Conservation (phyloP, 2,888 invertebrate genomes). For the Macrostomum cliftonense region DNA sequence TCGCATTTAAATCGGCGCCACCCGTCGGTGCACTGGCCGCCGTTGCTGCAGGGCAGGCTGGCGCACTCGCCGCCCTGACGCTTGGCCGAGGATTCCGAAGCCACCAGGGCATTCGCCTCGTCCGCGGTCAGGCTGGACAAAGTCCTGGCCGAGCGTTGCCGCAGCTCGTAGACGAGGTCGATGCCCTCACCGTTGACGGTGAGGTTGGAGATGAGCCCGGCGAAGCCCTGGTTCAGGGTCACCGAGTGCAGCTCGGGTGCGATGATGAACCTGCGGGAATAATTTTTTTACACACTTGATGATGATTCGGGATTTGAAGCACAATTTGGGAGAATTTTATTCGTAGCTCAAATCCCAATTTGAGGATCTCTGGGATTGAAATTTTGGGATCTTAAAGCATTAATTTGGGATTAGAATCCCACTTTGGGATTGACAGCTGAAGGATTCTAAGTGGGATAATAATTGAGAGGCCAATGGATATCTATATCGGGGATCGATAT, state of each 20-base stretch:
- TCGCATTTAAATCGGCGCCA: conserved; percentile 88
- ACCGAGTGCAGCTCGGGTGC: conserved; percentile 77
- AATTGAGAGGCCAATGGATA: no score
- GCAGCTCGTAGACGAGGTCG: conserved; percentile 59
- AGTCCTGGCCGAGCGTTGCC: conserved; percentile 48
- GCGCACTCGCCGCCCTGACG: neutral
- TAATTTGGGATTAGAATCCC: no score
- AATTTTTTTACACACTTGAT: no score
- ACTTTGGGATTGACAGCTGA: no score
- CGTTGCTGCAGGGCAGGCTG: conserved; percentile 63
- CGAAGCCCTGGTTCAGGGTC: conserved; percentile 67
- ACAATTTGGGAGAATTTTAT: no score
- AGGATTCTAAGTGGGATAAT: no score
- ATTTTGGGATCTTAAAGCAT: no score
- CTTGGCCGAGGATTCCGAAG: neutral
- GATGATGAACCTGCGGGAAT: neutral
- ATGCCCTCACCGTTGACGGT: conserved; percentile 5
- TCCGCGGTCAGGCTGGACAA: neutral
- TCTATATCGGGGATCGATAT: no score
- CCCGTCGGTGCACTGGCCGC: conserved; percentile 68
- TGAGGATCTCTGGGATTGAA: no score
- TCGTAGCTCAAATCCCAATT: no score
- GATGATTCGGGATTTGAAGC: no score
- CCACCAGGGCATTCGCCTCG: neutral
- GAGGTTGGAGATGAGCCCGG: conserved; percentile 49